These are phyloP conservation scores for Pandion haliaetus DNA, from an alignment of 2,113 vertebrate species.

Conservation along the genomic window DNA sequence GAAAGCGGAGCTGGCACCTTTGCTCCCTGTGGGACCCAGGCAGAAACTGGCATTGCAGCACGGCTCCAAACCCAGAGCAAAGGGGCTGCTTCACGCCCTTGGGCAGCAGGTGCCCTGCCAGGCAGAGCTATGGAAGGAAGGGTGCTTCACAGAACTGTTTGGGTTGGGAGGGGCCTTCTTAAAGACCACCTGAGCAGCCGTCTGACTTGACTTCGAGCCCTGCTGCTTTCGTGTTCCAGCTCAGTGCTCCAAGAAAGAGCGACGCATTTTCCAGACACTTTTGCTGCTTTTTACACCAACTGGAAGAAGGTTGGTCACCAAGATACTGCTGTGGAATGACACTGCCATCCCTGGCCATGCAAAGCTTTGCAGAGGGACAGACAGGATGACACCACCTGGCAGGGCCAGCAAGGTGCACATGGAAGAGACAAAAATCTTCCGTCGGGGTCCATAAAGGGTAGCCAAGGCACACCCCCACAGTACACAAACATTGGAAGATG, in stretches of 20 bases:
- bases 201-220: fast-evolving
- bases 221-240: too few relatives aligned
- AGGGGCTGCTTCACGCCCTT: background rate
- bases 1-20: background rate
- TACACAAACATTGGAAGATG: background rate
- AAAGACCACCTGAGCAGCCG: background rate
- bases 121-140: background rate
- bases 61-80: background rate
- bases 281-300: background rate
- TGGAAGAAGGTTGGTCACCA: background rate
- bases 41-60: background rate
- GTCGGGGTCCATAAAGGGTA: background rate
- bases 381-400: background rate
- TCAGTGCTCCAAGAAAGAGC: background rate
- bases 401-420: background rate
- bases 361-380: background rate
- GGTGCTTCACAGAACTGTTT: background rate
- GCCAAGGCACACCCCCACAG: background rate
- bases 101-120: background rate
- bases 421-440: background rate
- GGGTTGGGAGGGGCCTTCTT: background rate
- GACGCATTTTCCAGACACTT: fast-evolving
- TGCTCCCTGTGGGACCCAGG: background rate
- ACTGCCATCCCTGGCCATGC: background rate
- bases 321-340: background rate